Conservation (phyloP, 2,888 invertebrate genomes). For the Acanthoscelides obtectus region DNA sequence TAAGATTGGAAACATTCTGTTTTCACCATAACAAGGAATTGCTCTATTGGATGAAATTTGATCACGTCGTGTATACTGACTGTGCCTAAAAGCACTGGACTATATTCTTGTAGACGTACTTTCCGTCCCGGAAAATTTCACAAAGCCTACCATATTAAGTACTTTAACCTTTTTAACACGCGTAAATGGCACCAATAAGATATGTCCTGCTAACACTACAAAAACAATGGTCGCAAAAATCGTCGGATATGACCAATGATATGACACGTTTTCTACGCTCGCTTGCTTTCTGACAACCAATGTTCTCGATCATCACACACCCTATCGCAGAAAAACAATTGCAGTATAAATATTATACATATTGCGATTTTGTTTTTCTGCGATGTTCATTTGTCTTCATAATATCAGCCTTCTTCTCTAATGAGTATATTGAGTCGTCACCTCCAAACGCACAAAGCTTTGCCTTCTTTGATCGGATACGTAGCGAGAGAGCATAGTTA, state of each 20-base stretch:
- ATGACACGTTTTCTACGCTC: not conserved
- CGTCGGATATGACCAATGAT: not conserved
- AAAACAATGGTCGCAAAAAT: not conserved
- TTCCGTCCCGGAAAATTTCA: not conserved
- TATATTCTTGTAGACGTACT: not conserved
- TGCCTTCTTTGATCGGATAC: not conserved
- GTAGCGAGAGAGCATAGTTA: slow-evolving; percentile 25
- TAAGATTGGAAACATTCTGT: too few relatives aligned
- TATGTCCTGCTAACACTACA: not conserved
- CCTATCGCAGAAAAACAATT: not conserved
- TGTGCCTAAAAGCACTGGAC: not conserved
- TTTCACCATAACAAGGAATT: too few relatives aligned
- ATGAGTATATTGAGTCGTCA: slow-evolving; percentile 41
- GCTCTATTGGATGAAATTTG: too few relatives aligned
- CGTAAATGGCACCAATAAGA: not conserved
- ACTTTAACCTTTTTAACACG: not conserved
- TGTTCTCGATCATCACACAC: not conserved
- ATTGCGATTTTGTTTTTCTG: slow-evolving; percentile 1
- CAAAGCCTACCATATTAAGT: not conserved
- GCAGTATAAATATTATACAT: slow-evolving; percentile 41
- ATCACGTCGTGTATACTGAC: too few relatives aligned
- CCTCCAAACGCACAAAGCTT: not conserved
- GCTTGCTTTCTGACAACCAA: not conserved
- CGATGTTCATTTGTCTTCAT: slow-evolving; percentile 17
- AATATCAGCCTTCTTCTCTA: slow-evolving; percentile 45